Conservation (phyloP, 2,888 invertebrate species). For the Phytoseiulus persimilis region DNA sequence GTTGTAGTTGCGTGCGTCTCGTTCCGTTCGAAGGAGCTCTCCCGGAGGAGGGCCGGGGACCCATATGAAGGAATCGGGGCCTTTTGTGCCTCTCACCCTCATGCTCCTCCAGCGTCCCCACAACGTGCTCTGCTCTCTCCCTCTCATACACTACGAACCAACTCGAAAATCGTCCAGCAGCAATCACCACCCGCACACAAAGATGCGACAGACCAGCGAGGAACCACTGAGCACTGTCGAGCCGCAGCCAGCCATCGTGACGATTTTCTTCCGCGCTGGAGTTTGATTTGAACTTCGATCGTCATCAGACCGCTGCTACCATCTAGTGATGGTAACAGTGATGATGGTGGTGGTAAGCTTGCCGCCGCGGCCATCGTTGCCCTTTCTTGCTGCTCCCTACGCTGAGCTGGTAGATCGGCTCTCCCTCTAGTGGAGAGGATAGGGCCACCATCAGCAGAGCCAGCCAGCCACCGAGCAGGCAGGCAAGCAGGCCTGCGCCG, state of each 20-base stretch:
- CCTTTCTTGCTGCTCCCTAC: background rate
- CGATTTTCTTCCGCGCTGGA: background rate
- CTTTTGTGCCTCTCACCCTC: background rate
- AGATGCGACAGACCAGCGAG: background rate
- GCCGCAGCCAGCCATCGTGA: background rate
- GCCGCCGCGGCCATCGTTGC: background rate
- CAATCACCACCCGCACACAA: background rate
- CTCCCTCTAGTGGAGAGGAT: background rate
- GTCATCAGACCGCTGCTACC: background rate
- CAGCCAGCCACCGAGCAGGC: background rate
- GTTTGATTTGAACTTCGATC: background rate
- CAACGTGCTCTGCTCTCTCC: background rate
- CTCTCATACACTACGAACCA: background rate
- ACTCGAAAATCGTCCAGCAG: background rate
- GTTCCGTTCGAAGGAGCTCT: background rate
- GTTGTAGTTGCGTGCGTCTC: background rate
- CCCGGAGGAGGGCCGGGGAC: no score
- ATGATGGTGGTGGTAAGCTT: background rate
- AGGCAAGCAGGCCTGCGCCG: background rate
- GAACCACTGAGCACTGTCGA: background rate
- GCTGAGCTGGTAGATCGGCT: background rate
- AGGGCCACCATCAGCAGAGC: background rate
- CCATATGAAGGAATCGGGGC: background rate
- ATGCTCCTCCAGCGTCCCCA: background rate
- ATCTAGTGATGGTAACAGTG: background rate